A percentile compares a stretch with the other conserved stretches of the same genome.
Conservation (phyloP, 1,140 invertebrate species). For the Drosophila sulfurigaster region DNA sequence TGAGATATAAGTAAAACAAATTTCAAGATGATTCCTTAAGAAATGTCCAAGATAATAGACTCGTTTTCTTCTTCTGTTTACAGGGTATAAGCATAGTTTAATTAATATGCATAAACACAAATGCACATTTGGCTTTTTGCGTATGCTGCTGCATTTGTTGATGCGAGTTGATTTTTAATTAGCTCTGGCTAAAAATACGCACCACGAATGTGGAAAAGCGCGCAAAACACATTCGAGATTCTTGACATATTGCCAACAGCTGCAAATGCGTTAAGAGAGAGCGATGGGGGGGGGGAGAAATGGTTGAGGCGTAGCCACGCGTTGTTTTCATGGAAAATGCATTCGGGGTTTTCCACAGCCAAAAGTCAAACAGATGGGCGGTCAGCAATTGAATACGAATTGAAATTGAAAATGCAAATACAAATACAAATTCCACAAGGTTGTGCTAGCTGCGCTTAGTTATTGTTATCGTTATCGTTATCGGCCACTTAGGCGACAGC, state of each 20-base stretch:
- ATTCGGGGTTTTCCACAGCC: constrained; percentile 29
- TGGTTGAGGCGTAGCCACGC: constrained; percentile 70
- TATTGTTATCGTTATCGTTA: constrained; percentile 54
- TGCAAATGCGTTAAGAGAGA: constrained; percentile 40
- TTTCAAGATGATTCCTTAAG: too few relatives aligned
- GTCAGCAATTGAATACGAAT: constrained; percentile 30
- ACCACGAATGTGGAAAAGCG: constrained; percentile 29
- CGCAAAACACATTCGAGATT: constrained; percentile 50
- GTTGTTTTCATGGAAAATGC: constrained; percentile 67
- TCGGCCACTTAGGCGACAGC: constrained; percentile 65
- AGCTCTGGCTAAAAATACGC: constrained; percentile 64
- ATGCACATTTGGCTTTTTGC: constrained; percentile 57
- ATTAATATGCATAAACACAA: constrained; percentile 76
- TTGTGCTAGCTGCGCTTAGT: constrained; percentile 14
- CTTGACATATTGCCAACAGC: constrained; percentile 83
- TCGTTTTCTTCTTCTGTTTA: background rate
- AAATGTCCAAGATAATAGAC: too few relatives aligned
- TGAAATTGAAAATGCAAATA: constrained; percentile 6
- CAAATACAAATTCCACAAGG: background rate
- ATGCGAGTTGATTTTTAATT: constrained; percentile 71
- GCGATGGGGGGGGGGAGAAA: constrained; percentile 35
- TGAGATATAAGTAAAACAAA: too few relatives aligned
- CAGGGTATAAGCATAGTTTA: constrained; percentile 43
- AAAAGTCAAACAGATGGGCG: constrained; percentile 46
- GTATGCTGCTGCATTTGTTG: constrained; percentile 36